Percentiles rank a stretch among this genome's conserved stretches.
Evolutionary conservation across 1,140 invertebrate species (phyloP).

Genomic region (Aethina tumida): DNA sequence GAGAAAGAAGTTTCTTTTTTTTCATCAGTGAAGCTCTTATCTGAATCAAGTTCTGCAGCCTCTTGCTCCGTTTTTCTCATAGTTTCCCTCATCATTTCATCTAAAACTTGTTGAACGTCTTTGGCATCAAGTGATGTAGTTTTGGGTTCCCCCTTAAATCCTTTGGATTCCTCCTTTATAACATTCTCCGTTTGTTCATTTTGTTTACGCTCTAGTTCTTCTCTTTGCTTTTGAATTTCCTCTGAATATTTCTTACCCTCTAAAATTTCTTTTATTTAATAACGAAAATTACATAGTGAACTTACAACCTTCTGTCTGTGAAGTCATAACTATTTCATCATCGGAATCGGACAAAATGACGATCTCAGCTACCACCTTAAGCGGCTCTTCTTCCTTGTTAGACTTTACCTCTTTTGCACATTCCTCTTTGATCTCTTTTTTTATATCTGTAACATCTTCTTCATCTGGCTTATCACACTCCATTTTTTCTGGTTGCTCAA

Average conservation of each 20-base stretch:
- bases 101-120: constrained; percentile 40
- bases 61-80: constrained; percentile 32
- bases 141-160: constrained; percentile 1
- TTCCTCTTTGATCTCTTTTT: constrained; percentile 1
- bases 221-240: background rate
- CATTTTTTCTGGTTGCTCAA: background rate
- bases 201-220: background rate
- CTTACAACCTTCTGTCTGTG: background rate
- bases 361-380: constrained; percentile 18
- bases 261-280: background rate
- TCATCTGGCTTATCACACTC: constrained; percentile 9
- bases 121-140: constrained; percentile 9
- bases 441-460: constrained; percentile 8
- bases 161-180: background rate
- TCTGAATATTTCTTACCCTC: background rate
- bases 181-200: too few species aligned
- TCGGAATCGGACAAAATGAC: constrained; percentile 32
- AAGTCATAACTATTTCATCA: constrained; percentile 16
- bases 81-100: constrained; percentile 39
- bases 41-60: constrained; percentile 22
- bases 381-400: constrained; percentile 1
- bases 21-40: constrained; percentile 15
- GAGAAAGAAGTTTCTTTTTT: constrained; percentile 7
- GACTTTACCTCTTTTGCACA: background rate
- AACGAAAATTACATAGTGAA: background rate